phyloP scores from a whole-genome alignment of 2,113 vertebrate species.

The Ahaetulla prasina region DNA sequence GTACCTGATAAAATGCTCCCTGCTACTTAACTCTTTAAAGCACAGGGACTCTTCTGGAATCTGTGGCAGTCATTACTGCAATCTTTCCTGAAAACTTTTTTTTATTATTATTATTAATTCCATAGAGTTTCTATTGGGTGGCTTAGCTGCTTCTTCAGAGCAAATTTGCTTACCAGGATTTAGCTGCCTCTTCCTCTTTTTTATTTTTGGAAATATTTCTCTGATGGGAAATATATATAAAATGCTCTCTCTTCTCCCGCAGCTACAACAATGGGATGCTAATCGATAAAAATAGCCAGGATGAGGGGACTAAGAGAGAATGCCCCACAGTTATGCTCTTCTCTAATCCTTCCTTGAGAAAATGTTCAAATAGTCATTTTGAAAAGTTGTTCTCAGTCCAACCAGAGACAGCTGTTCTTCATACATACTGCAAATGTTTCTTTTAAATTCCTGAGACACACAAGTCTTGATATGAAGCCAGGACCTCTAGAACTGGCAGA shows the following conservation, averaged over 20 bases:
- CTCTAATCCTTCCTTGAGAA: slow-evolving; percentile 63
- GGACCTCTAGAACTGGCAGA: slow-evolving; percentile 74
- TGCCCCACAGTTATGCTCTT: slow-evolving; percentile 47
- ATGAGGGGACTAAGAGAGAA: neutral
- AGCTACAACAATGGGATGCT: slow-evolving; percentile 55
- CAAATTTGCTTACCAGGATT: slow-evolving; percentile 68
- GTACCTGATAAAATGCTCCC: neutral
- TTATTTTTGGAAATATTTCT: slow-evolving; percentile 55
- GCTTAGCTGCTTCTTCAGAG: slow-evolving; percentile 62
- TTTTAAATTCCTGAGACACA: slow-evolving; percentile 74
- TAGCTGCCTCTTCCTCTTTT: slow-evolving; percentile 59
- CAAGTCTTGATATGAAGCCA: slow-evolving; percentile 74
- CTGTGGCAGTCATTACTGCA: too few relatives aligned
- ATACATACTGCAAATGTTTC: slow-evolving; percentile 79
- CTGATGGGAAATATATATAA: slow-evolving; percentile 54
- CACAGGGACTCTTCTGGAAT: neutral
- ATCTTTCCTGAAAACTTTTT: slow-evolving; percentile 32
- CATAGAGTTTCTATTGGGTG: slow-evolving; percentile 67
- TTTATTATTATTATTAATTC: slow-evolving; percentile 32
- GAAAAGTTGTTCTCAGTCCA: slow-evolving; percentile 64
- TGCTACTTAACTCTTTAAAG: neutral
- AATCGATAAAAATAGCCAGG: slow-evolving; percentile 55
- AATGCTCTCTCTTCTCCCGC: neutral
- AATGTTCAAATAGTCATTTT: slow-evolving; percentile 70
- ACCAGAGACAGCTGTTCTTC: slow-evolving; percentile 76